These are phyloP conservation scores for Osmoderma eremita DNA, from an alignment of 2,888 invertebrate genomes.

Conservation along the genomic window DNA sequence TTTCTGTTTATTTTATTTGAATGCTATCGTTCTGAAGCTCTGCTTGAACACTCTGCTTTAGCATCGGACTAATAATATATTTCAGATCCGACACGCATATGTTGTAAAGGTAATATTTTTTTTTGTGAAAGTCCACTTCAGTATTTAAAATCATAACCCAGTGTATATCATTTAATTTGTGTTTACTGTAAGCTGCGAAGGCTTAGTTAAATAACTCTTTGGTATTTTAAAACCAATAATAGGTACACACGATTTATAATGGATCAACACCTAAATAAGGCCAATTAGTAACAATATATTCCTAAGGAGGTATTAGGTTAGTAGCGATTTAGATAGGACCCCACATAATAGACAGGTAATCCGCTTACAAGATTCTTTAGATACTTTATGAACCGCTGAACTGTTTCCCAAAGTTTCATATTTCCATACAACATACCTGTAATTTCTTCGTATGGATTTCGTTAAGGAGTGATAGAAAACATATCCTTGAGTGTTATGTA, in stretches of 20 bases:
- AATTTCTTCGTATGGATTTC: too few species aligned
- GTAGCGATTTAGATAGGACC: slow-evolving; percentile 2
- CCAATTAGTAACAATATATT: slow-evolving; percentile 13
- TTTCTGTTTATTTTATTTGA: not conserved
- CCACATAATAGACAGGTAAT: slow-evolving; percentile 18
- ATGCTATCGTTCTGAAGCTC: too few species aligned
- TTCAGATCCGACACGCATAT: too few species aligned
- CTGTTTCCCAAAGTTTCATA: slow-evolving; percentile 15
- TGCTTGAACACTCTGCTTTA: too few species aligned
- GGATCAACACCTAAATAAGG: not conserved
- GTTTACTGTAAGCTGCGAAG: not conserved
- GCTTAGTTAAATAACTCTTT: not conserved
- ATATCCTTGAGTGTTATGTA: too few species aligned
- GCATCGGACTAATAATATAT: too few species aligned
- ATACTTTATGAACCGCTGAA: slow-evolving; percentile 12
- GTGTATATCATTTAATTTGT: not conserved
- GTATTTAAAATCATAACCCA: not conserved
- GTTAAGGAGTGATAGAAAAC: too few species aligned
- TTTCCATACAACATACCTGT: slow-evolving; percentile 1
- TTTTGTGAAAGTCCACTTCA: not conserved
- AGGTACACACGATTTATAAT: slow-evolving; percentile 5
- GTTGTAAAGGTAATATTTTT: too few species aligned
- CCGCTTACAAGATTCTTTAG: slow-evolving; percentile 28
- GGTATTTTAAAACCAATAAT: slow-evolving; percentile 5
- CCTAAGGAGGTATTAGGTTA: slow-evolving; percentile 19